Evolutionary conservation across 1,140 invertebrate genomes (phyloP), one percentile per base, ranked within the genome.

Genomic region (Pogonomyrmex californicus): DNA sequence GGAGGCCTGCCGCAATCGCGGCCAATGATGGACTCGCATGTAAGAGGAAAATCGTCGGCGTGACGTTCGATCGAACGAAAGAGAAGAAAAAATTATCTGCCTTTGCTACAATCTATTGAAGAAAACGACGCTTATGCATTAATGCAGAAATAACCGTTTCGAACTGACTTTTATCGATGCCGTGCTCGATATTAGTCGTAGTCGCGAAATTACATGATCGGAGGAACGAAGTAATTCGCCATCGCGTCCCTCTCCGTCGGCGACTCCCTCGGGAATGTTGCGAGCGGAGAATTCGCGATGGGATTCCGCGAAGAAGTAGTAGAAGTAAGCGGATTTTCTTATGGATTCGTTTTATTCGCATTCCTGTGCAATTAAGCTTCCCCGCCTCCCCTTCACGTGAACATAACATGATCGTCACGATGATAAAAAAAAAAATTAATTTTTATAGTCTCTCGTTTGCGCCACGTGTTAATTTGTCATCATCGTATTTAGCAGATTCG

Each of bases 1-100:
- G 93, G 92, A 93, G 92, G 93, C 92, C 92, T 94, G 92, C 87
- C 92, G 78, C 65, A 30, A 65, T 68, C 7, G 73, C 85, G 88
- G 88, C 92, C 93, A 93, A 94, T 93, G 68, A 82, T 86, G 87
- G 51, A 88, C 66, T 83, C 71, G 66, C 54, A 66, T 70, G 81
- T 56, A 62, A 23, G 7, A 68, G 58, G 75, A 77, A 91, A 91
- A 87, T 87, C 54, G 51, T 75, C 33, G 49, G 23, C 56, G 12
- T 51, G 70, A 51, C 30, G 7, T 60, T 1, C 9, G 30, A 7
- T 78, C 41, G 58, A 73, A 70, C 41, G 30, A 73, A 75, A 38
- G 30, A 47, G 7, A 38, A 71, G 54, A 65, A 81, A 70, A 6
- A 23, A 47, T 49, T 49, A 76, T 44, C 23, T 51, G 23, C 76